Evolutionary conservation across 2,888 invertebrate genomes (phyloP), one percentile per base, ranked within the genome.

Genomic region (Apotomis betuletana): DNA sequence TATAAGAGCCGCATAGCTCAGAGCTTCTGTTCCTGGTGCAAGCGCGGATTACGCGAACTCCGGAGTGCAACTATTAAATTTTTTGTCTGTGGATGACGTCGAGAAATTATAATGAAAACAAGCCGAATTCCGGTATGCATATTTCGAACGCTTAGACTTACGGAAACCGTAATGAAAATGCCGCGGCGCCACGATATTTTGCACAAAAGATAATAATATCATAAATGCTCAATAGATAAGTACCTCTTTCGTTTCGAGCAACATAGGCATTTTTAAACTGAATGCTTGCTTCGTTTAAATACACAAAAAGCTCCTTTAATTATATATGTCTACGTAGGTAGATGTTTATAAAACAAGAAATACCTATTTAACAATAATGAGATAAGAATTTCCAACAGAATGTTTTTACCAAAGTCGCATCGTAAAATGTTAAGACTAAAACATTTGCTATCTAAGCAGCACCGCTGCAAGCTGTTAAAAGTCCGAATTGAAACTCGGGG

Each of bases 1-100:
- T 92, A 92, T 91, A 91, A 89, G 88, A 88, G 88, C 82, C 84
- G 85, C 83, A 86, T 87, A 88, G 88, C 83, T 85, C 85, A 82
- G 81, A 85, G 87, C 87, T 86, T 85, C 87, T 84, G 86, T 84
- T 87, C 80, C 85, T 82, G 83, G 83, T 88, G 89, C 87, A 88
- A 85, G 88, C 87, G 87, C 85, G 87, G 87, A 90, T 90, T 89
- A 90, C 81, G 82, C 77, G 77, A 79, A 83, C 82, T 80, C 78
- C 76, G 79, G 80, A 86, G 87, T 88, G 88, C 89, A 87, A 72
- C 70, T 73, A 72, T 69, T 85, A 86, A 81, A 79, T 83, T 85
- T 87, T 89, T 88, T 87, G 83, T 81, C 79, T 77, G 78, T 77
- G 78, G 83, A 83, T 85, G 84, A 81, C 84, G 82, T 81, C 82